A percentile compares a stretch with the other conserved stretches of the same genome.
phyloP scores from a whole-genome alignment of 2,888 invertebrate genomes.

The Ephialtes manifestator region DNA sequence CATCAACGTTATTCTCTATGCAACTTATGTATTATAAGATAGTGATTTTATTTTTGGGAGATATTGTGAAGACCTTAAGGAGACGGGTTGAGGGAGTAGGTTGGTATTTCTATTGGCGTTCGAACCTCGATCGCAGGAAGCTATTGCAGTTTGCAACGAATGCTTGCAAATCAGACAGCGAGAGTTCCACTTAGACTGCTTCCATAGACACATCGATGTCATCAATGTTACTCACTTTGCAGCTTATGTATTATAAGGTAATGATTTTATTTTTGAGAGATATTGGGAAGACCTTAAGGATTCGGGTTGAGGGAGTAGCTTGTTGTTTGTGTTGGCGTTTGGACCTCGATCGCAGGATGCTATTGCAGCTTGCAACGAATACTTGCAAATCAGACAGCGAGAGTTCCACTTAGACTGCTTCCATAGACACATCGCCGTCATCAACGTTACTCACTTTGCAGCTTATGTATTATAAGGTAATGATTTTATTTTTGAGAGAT shows the following conservation, averaged over 20 bases:
- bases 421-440: constrained; percentile 13
- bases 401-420: no score
- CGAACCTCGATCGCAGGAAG: constrained; percentile 12
- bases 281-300: not conserved
- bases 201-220: constrained; percentile 20
- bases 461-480: not conserved
- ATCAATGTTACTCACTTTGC: constrained; percentile 16
- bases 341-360: no score
- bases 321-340: no score
- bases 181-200: constrained; percentile 59
- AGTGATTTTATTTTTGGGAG: constrained; percentile 24
- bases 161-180: constrained; percentile 59
- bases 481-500: constrained; percentile 22
- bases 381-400: no score
- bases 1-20: constrained; percentile 16
- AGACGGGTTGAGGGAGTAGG: no score
- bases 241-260: not conserved
- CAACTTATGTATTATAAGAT: no score
- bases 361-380: no score
- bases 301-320: no score
- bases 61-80: not conserved
- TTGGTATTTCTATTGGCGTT: no score
- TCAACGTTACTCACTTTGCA: constrained; percentile 8
- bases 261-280: constrained; percentile 21
- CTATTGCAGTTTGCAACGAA: no score